These are phyloP conservation scores for Odontesthes bonariensis DNA, from an alignment of 2,113 vertebrate species.

Conservation along the genomic window DNA sequence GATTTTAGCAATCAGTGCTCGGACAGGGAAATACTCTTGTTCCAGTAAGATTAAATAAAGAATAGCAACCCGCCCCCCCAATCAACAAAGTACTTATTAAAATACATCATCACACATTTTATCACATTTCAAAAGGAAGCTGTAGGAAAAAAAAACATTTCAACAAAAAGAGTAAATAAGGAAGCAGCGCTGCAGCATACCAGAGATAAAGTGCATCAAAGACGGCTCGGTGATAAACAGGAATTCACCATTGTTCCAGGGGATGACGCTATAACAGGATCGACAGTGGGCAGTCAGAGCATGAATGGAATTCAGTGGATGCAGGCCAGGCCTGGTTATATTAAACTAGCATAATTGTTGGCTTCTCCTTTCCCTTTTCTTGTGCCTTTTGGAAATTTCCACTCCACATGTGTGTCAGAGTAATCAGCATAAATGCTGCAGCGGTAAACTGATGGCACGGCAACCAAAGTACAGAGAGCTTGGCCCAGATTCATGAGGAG, in stretches of 20 bases:
- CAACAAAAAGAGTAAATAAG: constrained; percentile 42
- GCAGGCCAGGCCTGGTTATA: constrained; percentile 53
- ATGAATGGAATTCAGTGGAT: constrained; percentile 73
- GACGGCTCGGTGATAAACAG: constrained; percentile 70
- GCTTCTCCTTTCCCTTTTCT: constrained; percentile 51
- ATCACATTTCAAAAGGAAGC: background rate
- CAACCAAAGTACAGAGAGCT: constrained; percentile 46
- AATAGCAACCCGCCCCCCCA: background rate
- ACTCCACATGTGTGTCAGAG: constrained; percentile 62
- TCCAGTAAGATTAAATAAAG: background rate
- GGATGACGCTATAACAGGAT: constrained; percentile 66
- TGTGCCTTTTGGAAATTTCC: constrained; percentile 68
- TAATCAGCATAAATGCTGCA: constrained; percentile 46
- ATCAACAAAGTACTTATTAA: constrained; percentile 35
- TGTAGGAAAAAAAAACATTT: constrained; percentile 8
- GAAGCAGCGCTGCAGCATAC: constrained; percentile 55
- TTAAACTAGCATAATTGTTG: constrained; percentile 54
- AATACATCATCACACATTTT: constrained; percentile 12
- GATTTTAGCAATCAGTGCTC: constrained; percentile 34
- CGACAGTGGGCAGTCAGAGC: constrained; percentile 67
- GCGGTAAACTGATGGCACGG: constrained; percentile 36
- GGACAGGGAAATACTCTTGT: background rate
- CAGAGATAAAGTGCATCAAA: constrained; percentile 70
- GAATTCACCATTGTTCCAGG: constrained; percentile 79
- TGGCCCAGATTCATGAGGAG: constrained; percentile 41